phyloP scores from a whole-genome alignment of 2,888 invertebrate genomes.

The Calliphora vomitoria region DNA sequence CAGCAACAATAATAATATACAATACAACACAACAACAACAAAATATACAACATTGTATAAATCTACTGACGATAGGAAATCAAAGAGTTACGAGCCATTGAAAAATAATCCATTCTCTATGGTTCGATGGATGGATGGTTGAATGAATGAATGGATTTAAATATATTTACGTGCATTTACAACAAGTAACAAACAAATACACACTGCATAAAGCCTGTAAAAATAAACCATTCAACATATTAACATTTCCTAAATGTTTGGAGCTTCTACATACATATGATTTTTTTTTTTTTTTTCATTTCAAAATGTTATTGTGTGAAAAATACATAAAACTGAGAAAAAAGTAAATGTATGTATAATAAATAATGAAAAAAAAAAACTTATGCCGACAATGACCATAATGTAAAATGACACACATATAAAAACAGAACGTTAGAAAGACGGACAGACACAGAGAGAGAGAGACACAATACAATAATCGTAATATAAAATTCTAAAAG shows the following conservation, averaged over 20 bases:
- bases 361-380: slow-evolving; percentile 19
- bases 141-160: slow-evolving; percentile 62
- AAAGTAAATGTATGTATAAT: background rate
- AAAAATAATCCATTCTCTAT: slow-evolving; percentile 69
- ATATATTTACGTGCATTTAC: slow-evolving; percentile 56
- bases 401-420: slow-evolving; percentile 41
- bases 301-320: slow-evolving; percentile 54
- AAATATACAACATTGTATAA: slow-evolving; percentile 38
- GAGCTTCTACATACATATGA: background rate
- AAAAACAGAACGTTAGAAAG: background rate
- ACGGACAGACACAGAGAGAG: background rate
- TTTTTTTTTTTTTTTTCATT: slow-evolving; percentile 2
- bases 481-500: slow-evolving; percentile 68
- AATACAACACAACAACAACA: no score
- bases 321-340: slow-evolving; percentile 33
- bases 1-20: background rate
- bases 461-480: background rate
- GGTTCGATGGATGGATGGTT: background rate
- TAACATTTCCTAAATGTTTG: slow-evolving; percentile 67
- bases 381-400: slow-evolving; percentile 58
- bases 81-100: slow-evolving; percentile 73
- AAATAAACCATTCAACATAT: slow-evolving; percentile 56
- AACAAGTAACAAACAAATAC: slow-evolving; percentile 19
- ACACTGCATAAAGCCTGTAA: slow-evolving; percentile 5
- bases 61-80: slow-evolving; percentile 68